Evolutionary conservation across 2,113 vertebrate genomes (phyloP).

Genomic region (Nycticebus coucang): DNA sequence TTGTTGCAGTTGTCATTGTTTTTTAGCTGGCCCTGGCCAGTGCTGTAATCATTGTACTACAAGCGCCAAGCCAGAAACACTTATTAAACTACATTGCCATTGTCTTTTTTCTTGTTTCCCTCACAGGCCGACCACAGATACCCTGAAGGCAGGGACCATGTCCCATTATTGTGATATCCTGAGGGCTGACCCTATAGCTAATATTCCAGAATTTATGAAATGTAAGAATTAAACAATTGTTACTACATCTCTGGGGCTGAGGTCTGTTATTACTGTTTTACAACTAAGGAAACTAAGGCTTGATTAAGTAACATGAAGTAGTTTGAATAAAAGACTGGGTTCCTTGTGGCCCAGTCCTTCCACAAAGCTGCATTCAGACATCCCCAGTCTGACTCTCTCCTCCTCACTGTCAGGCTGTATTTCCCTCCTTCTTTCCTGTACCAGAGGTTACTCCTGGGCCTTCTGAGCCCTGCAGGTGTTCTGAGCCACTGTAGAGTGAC

Average conservation of each 20-base stretch:
- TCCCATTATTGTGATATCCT: neutral
- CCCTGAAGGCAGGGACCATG: neutral
- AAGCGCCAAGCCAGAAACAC: neutral
- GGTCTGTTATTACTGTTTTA: neutral
- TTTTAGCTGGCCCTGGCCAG: no score
- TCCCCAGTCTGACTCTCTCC: neutral
- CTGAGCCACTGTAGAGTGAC: neutral
- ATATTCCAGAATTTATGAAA: neutral
- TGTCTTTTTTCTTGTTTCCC: neutral
- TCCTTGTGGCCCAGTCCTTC: neutral
- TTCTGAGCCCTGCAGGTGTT: neutral
- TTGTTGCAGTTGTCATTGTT: no score
- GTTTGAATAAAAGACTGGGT: neutral
- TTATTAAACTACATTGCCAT: neutral
- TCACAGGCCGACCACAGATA: neutral
- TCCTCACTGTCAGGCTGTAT: fast-evolving
- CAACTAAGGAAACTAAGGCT: neutral
- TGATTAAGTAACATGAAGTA: neutral
- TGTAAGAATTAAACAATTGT: neutral
- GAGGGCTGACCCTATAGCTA: neutral
- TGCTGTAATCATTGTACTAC: no score
- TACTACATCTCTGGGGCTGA: neutral
- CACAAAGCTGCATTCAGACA: neutral
- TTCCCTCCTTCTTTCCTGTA: neutral
- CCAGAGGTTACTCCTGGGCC: neutral